A percentile compares a stretch with the other conserved stretches of the same genome.
Conservation (phyloP, 2,113 vertebrate genomes). For the Hylia prasina region DNA sequence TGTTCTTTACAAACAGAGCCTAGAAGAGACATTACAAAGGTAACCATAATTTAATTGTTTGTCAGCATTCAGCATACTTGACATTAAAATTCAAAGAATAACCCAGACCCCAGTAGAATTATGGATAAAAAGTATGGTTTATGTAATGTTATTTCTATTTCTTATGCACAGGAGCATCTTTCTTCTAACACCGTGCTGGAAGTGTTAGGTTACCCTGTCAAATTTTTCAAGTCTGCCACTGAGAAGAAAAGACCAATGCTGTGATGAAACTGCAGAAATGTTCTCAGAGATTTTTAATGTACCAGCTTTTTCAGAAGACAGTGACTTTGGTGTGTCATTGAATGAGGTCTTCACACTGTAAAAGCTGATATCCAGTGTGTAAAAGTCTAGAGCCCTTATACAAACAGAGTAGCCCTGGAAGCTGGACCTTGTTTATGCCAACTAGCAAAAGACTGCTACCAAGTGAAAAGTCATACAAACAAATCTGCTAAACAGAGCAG, state of each 20-base stretch:
- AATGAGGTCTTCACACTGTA: neutral
- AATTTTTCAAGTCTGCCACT: constrained; percentile 36
- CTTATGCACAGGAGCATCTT: constrained; percentile 36
- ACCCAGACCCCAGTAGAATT: neutral
- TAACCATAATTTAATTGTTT: neutral
- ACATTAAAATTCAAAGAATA: constrained; percentile 6
- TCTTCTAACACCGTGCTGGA: neutral
- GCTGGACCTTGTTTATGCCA: neutral
- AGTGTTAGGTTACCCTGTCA: constrained; percentile 50
- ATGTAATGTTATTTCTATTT: constrained; percentile 23
- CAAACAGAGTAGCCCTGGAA: neutral
- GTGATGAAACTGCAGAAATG: constrained; percentile 28
- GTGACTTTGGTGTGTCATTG: neutral
- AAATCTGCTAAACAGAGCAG: neutral
- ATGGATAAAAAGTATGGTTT: neutral
- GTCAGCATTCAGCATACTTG: neutral
- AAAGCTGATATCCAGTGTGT: neutral
- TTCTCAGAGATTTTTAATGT: constrained; percentile 2
- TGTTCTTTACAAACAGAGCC: neutral
- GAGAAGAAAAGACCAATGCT: constrained; percentile 40
- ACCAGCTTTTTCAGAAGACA: constrained; percentile 4
- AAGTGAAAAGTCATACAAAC: constrained; percentile 6
- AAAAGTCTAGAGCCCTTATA: neutral
- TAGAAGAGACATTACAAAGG: neutral
- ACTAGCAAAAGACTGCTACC: neutral